Evolutionary conservation across 2,113 vertebrate genomes (phyloP).

Genomic region (Corythornis cristatus): DNA sequence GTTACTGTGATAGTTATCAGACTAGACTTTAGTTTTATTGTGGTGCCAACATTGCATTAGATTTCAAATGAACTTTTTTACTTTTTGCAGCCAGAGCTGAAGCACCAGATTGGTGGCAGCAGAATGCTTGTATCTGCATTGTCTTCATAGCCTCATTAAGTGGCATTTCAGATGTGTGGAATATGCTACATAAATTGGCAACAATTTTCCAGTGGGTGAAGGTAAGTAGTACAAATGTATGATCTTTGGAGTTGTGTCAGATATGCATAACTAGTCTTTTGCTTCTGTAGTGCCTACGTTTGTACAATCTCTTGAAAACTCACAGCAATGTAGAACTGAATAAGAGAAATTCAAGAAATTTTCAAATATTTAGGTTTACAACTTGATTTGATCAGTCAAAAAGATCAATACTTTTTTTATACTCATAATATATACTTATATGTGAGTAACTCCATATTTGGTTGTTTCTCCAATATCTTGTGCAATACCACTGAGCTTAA

Average conservation of each 20-base stretch:
- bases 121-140: background rate
- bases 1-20: background rate
- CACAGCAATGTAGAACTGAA: background rate
- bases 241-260: background rate
- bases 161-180: constrained; percentile 67
- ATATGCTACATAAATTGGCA: constrained; percentile 75
- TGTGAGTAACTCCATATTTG: background rate
- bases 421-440: background rate
- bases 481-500: background rate
- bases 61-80: constrained; percentile 29
- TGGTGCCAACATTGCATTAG: background rate
- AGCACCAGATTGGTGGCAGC: background rate
- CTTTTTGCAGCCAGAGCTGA: constrained; percentile 60
- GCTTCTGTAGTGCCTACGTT: background rate
- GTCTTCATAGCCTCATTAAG: background rate
- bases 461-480: background rate
- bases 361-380: background rate
- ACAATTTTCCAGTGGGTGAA: constrained; percentile 80
- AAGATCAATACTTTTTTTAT: background rate
- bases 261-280: background rate
- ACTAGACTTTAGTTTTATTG: background rate
- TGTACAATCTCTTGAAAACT: background rate
- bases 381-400: background rate
- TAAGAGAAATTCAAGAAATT: background rate
- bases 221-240: constrained; percentile 48